A percentile compares a stretch with the other conserved stretches of the same genome.
Conservation (phyloP, 2,888 invertebrate species). For the Meiosimyza decipiens region DNA sequence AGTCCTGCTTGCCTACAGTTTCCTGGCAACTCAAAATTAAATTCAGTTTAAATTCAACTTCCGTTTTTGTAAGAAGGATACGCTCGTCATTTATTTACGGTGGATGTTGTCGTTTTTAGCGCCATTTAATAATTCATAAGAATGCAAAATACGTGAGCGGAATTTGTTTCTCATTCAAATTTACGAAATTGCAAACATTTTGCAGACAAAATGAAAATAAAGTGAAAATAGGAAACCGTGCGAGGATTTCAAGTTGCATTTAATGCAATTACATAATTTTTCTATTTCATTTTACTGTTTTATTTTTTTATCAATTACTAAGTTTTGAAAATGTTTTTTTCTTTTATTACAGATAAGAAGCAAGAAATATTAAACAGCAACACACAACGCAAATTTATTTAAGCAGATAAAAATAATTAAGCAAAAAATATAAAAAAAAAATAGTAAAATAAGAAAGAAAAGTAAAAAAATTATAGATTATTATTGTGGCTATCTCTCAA, state of each 20-base stretch:
- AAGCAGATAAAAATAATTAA: conserved; percentile 7
- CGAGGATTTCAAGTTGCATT: not conserved
- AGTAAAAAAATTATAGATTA: not conserved
- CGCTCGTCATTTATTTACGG: not conserved
- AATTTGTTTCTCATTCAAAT: not conserved
- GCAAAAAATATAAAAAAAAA: conserved; percentile 7
- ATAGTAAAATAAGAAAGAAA: not conserved
- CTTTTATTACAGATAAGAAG: conserved; percentile 16
- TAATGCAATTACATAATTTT: conserved; percentile 13
- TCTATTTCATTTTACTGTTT: not conserved
- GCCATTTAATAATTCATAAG: conserved; percentile 10
- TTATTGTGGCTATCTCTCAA: not conserved
- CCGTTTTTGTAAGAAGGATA: conserved; percentile 52
- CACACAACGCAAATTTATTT: not conserved
- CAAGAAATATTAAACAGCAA: conserved; percentile 1
- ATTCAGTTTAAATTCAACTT: conserved; percentile 47
- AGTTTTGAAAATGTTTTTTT: not conserved
- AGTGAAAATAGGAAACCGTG: not conserved
- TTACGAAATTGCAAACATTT: not conserved
- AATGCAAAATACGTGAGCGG: not conserved
- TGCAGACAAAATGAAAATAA: not conserved
- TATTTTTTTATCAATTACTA: not conserved
- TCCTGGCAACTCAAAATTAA: conserved; percentile 1
- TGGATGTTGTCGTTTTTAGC: not conserved
- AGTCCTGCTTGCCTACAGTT: conserved; percentile 24